Evolutionary conservation across 2,113 vertebrate genomes (phyloP).

Genomic region (Paraplagusia blochii): DNA sequence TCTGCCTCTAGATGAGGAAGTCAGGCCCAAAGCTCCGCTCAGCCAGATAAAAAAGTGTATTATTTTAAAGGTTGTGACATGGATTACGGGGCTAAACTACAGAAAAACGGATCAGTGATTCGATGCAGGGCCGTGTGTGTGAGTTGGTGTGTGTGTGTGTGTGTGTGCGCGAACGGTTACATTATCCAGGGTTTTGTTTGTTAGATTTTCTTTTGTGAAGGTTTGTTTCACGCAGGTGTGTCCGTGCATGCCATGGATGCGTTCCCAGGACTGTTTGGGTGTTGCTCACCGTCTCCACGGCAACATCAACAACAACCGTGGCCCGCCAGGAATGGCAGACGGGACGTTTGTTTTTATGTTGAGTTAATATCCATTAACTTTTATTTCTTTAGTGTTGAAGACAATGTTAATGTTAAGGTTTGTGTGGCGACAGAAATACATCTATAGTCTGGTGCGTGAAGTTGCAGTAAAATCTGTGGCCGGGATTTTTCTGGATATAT

Average conservation of each 20-base stretch:
- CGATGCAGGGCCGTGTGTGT: no score
- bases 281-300: constrained; percentile 43
- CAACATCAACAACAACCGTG: constrained; percentile 55
- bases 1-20: constrained; percentile 65
- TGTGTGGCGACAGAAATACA: no score
- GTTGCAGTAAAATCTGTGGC: no score
- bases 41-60: constrained; percentile 73
- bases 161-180: constrained; percentile 8
- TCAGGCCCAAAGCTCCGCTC: constrained; percentile 71
- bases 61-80: constrained; percentile 77
- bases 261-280: constrained; percentile 38
- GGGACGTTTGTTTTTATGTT: constrained; percentile 20
- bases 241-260: constrained; percentile 17
- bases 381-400: no score
- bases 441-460: no score
- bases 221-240: constrained; percentile 60
- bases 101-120: neutral
- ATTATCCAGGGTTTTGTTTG: constrained; percentile 44
- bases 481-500: no score
- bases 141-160: no score
- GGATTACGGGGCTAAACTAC: constrained; percentile 64
- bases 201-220: constrained; percentile 40
- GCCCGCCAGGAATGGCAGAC: constrained; percentile 38
- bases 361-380: constrained; percentile 3
- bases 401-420: no score